These are phyloP conservation scores for Perdita meconis DNA, from an alignment of 2,888 invertebrate genomes.

Conservation along the genomic window DNA sequence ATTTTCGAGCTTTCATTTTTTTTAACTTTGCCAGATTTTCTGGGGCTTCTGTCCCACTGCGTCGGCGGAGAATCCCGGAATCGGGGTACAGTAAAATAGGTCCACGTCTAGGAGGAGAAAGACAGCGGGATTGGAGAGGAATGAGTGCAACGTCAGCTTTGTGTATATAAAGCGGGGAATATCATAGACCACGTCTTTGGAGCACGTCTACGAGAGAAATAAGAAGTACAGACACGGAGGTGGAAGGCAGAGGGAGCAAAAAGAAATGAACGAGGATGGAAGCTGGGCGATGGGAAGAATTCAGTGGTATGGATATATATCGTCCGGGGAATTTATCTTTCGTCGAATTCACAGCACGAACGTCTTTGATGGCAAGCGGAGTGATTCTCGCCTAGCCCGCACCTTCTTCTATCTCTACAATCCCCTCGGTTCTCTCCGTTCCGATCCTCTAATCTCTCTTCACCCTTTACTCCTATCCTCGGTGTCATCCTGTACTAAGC, in stretches of 20 bases:
- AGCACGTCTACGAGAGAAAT: slow-evolving; percentile 64
- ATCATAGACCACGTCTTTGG: slow-evolving; percentile 69
- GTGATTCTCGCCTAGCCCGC: slow-evolving; percentile 76
- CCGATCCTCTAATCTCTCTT: slow-evolving; percentile 61
- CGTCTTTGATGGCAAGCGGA: slow-evolving; percentile 81
- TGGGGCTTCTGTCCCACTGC: too few species aligned
- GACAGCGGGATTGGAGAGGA: not conserved
- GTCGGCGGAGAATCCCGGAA: not conserved
- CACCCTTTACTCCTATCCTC: slow-evolving; percentile 58
- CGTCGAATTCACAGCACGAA: slow-evolving; percentile 80
- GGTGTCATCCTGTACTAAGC: slow-evolving; percentile 67
- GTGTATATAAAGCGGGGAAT: slow-evolving; percentile 71
- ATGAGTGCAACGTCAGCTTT: slow-evolving; percentile 9
- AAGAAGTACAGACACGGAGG: slow-evolving; percentile 24
- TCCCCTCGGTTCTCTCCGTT: slow-evolving; percentile 41
- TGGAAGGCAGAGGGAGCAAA: not conserved
- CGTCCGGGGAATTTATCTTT: slow-evolving; percentile 77
- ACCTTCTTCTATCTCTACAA: slow-evolving; percentile 61
- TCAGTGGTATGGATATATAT: slow-evolving; percentile 69
- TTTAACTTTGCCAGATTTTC: too few species aligned
- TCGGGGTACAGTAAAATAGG: not conserved
- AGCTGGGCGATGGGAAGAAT: slow-evolving; percentile 41
- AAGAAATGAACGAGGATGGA: not conserved
- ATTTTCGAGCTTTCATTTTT: too few species aligned
- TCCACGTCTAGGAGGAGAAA: not conserved